Evolutionary conservation across 2,113 vertebrate genomes (phyloP).

Genomic region (Pampusana beccarii): DNA sequence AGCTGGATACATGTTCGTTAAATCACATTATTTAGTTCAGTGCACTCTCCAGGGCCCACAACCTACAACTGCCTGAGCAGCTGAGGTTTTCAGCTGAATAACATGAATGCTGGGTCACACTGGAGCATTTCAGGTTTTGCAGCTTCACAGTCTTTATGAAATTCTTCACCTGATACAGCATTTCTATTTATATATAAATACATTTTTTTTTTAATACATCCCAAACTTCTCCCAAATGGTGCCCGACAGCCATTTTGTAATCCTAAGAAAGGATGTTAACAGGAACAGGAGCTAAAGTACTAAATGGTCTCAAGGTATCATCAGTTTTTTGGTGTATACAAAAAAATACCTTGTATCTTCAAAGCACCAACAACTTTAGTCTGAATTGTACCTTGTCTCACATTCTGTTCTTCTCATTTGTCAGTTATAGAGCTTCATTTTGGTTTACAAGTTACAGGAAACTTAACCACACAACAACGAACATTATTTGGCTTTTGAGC

Average conservation of each 20-base stretch:
- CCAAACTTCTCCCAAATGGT: not conserved
- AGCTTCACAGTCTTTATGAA: not conserved
- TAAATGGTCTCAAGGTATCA: too few species aligned
- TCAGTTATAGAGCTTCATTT: not conserved
- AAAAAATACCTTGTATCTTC: not conserved
- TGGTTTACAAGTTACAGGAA: not conserved
- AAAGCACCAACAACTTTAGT: not conserved
- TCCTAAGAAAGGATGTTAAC: not conserved
- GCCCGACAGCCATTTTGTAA: not conserved
- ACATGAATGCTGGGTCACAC: accelerated
- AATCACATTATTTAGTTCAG: not conserved
- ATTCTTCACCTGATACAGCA: not conserved
- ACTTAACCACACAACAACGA: not conserved
- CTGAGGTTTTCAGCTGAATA: not conserved
- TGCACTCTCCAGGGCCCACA: not conserved
- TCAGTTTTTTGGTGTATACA: too few species aligned
- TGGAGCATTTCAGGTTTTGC: not conserved
- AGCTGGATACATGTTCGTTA: not conserved
- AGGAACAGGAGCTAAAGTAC: not conserved
- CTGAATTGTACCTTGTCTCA: not conserved
- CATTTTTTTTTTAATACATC: not conserved
- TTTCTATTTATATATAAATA: not conserved
- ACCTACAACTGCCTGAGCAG: not conserved
- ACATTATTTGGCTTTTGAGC: not conserved
- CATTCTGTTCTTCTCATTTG: not conserved